phyloP scores from a whole-genome alignment of 2,797 vertebrate species.

The Numenius phaeopus region DNA sequence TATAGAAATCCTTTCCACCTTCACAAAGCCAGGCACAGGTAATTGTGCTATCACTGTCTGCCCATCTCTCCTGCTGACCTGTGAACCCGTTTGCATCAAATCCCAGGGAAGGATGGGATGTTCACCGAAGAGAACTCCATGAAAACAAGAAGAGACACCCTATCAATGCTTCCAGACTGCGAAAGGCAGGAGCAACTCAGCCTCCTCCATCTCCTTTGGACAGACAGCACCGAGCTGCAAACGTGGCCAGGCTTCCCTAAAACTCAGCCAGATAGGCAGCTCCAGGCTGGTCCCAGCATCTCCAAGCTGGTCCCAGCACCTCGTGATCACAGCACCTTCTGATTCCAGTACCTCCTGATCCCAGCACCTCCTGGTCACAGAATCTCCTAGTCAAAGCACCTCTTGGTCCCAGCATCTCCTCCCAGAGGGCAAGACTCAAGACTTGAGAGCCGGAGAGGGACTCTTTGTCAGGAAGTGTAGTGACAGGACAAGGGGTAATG shows the following conservation, averaged over 20 bases:
- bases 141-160: background rate
- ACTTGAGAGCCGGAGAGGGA: no score
- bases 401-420: background rate
- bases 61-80: background rate
- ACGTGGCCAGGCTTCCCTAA: rapidly evolving
- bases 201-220: background rate
- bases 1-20: background rate
- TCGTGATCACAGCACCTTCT: background rate
- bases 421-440: background rate
- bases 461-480: no score
- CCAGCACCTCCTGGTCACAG: background rate
- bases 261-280: background rate
- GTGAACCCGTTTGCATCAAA: background rate
- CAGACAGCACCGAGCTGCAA: background rate
- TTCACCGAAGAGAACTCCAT: background rate
- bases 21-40: background rate
- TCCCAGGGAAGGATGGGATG: background rate
- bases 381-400: background rate
- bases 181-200: background rate
- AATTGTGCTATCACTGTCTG: rapidly evolving
- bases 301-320: background rate
- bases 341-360: background rate
- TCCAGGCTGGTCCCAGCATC: background rate
- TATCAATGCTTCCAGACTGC: background rate
- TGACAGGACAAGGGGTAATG: no score